phyloP scores from a whole-genome alignment of 2,113 vertebrate species.

The Genyomyrus donnyi region DNA sequence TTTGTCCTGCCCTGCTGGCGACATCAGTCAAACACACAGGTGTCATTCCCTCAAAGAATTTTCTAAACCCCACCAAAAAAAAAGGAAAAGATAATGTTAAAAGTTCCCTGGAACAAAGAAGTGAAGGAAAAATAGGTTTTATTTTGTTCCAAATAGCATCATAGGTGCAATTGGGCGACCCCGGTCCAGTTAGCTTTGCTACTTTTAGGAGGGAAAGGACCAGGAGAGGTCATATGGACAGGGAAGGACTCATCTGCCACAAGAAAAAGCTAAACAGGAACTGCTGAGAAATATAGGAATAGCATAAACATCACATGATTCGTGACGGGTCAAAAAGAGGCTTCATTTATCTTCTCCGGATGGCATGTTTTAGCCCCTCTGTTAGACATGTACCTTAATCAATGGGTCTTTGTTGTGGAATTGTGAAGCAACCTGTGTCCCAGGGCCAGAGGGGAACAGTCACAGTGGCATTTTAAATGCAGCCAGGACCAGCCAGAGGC shows the following conservation, averaged over 20 bases:
- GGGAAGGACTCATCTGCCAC: background rate
- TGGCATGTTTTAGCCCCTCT: background rate
- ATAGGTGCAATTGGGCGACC: background rate
- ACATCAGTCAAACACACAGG: background rate
- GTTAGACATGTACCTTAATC: background rate
- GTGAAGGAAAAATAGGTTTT: background rate
- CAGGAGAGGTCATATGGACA: background rate
- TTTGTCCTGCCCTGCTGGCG: background rate
- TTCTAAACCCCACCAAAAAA: background rate
- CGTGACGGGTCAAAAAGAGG: background rate
- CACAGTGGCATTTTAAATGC: background rate
- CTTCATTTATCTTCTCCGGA: background rate
- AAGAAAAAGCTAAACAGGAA: background rate
- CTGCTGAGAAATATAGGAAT: background rate
- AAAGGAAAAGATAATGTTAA: background rate
- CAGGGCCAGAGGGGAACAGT: background rate
- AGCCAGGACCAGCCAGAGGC: background rate
- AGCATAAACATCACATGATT: background rate
- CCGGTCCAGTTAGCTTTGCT: background rate
- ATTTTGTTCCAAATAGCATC: background rate
- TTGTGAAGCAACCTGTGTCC: background rate
- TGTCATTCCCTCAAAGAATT: background rate
- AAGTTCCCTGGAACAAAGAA: background rate
- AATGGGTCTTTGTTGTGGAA: background rate
- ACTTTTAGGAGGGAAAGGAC: background rate